Base-by-base conservation (phyloP, 2,797 vertebrate genomes). In the Adelosebastes latens region DNA sequence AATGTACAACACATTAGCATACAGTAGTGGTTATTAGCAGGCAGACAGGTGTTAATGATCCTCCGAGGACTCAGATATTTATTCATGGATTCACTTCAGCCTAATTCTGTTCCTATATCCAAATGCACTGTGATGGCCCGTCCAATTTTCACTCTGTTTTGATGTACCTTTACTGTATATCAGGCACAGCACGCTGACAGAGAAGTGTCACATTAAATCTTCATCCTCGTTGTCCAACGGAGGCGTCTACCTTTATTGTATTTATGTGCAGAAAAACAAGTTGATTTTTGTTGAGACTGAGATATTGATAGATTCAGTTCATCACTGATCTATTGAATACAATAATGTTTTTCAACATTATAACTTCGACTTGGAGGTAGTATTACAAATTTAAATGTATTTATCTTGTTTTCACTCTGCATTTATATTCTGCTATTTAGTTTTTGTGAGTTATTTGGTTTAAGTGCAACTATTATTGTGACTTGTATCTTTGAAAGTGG, bases 21-120 rank as follows among this genome's bases (percentile, higher is more conserved):
- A 90, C 71, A 83, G 79, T 77, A 66, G 84, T 85, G 67, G 80
- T 76, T 87, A 70, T 58, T 80, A 87, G 84, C 83, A 72, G 90
- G 63, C 80, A 83, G 88, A 91, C 88, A 92, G 91, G 91, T 92
- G 91, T 89, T 93, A 91, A 93, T 92, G 86, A 93, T 92, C 83
- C 92, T 91, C 92, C 20, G 8, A 88, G 92, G 93, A 89, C 86
- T 56, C 53, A 1, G 11, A 90, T 87, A 90, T 93, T 91, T 93
- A 94, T 93, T 94, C 92, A 94, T 92, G 81, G 76, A 79, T 93
- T 91, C 93, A 60, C 78, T 83, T 85, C 61, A 80, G 79, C 74
- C 77, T 85, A 84, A 92, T 90, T 89, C 84, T 78, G 32, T 29
- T 58, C 72, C 75, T 82, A 77, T 78, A 88, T 81, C 77, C 81